Evolutionary conservation across 2,113 vertebrate genomes (phyloP), one percentile per base, ranked within the genome.

Genomic region (Elgaria multicarinata): DNA sequence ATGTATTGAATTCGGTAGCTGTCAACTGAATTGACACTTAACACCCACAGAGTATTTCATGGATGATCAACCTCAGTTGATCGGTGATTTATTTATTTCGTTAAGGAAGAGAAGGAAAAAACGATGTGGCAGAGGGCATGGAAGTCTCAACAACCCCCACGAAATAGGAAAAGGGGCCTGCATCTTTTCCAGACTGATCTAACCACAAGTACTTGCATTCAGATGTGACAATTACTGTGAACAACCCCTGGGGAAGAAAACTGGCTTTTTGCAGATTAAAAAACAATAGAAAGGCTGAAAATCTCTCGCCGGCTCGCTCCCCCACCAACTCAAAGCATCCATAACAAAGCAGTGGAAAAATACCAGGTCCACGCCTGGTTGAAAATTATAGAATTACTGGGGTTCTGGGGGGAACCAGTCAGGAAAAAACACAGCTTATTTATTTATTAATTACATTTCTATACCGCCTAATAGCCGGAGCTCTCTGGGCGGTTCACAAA

Each of bases 91-190:
- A 39, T 20, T 62, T 18, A 39, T 36, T 20, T 67, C n/a, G 46
- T 8, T 3, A 42, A 53, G 39, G 28, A 26, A 8, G 26, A 9
- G 46, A 4, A 22, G 31, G 53, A 50, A 6, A n/a, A n/a, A n/a
- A n/a, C n/a, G n/a, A 74, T 0, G 2, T 6, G 76, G 39, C 55
- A 18, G 28, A 42, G 31, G 12, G 36, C 13, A 62, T 10, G 26
- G 9, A 44, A 64, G 28, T 36, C 44, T 87, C n/a, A 71, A 62
- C 20, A 14, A 69, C n/a, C 28, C 44, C 42, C 12, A 82, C 66
- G 28, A 66, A 12, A 22, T n/a, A 14, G 0, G 0, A 14, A 20
- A 50, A 55, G 31, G 22, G 46, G 42, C 72, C 6, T 44, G 4
- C 33, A 3, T 26, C 78, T 62, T 42, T 90, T 39, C 58, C 77